Evolutionary conservation across 2,797 vertebrate genomes (phyloP).

Genomic region (Eleutherodactylus coqui): DNA sequence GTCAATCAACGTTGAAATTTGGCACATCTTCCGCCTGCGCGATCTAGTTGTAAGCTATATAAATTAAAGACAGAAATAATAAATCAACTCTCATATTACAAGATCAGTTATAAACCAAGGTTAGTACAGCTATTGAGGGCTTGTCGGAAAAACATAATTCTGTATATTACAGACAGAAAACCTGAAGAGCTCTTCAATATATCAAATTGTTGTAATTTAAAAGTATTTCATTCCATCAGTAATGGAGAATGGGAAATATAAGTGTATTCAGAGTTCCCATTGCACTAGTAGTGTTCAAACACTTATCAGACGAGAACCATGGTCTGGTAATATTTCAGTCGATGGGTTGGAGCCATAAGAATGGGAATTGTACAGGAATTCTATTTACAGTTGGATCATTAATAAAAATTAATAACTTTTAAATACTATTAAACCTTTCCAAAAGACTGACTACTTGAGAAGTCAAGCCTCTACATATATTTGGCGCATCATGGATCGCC

Average conservation of each 20-base stretch:
- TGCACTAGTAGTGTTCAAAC: neutral
- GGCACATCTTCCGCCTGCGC: too few species aligned
- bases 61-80: too few species aligned
- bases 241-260: neutral
- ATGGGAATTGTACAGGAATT: neutral
- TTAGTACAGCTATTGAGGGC: neutral
- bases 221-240: neutral
- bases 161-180: neutral
- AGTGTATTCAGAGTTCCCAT: neutral
- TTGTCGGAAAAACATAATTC: neutral
- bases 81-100: constrained; percentile 6
- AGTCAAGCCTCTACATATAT: too few species aligned
- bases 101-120: neutral
- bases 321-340: neutral
- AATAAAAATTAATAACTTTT: neutral
- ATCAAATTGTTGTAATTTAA: neutral
- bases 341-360: neutral
- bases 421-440: neutral
- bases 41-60: too few species aligned
- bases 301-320: neutral
- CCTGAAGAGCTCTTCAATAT: neutral
- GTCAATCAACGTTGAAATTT: too few species aligned
- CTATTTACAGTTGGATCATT: neutral
- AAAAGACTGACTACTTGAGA: too few species aligned
- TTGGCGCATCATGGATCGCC: too few species aligned